A percentile compares a stretch with the other conserved stretches of the same genome.
phyloP scores from a whole-genome alignment of 2,888 invertebrate species.

The Notodonta ziczac region DNA sequence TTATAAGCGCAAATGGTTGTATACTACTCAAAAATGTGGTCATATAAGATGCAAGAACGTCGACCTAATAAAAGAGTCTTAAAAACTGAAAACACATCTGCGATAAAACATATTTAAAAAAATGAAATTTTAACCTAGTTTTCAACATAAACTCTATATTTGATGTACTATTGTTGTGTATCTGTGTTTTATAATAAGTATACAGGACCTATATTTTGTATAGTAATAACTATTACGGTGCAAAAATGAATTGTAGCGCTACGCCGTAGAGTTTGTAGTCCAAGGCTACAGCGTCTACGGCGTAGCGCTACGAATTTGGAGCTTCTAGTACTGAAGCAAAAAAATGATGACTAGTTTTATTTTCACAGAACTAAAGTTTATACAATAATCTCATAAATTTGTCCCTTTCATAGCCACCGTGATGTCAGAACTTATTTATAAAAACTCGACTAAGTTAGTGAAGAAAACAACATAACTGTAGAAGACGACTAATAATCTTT shows the following conservation, averaged over 20 bases:
- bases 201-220: too few species aligned
- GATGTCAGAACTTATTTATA: slow-evolving; percentile 16
- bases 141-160: too few species aligned
- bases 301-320: slow-evolving; percentile 28
- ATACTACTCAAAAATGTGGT: too few species aligned
- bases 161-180: too few species aligned
- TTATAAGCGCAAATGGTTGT: not conserved
- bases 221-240: too few species aligned
- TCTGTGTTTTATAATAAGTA: too few species aligned
- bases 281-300: slow-evolving; percentile 18
- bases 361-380: slow-evolving; percentile 28
- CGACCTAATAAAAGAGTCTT: too few species aligned
- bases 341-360: slow-evolving; percentile 28
- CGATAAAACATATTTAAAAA: too few species aligned
- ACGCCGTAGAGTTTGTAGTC: not conserved
- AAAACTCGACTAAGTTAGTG: slow-evolving; percentile 11
- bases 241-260: not conserved
- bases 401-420: slow-evolving; percentile 19
- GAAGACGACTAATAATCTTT: slow-evolving; percentile 3
- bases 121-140: too few species aligned
- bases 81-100: too few species aligned
- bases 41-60: too few species aligned
- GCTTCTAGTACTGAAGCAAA: slow-evolving; percentile 23
- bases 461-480: slow-evolving; percentile 3
- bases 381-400: slow-evolving; percentile 29